A percentile compares a stretch with the other conserved stretches of the same genome.
Conservation (phyloP, 1,140 invertebrate species). For the Dendrolimus punctatus region DNA sequence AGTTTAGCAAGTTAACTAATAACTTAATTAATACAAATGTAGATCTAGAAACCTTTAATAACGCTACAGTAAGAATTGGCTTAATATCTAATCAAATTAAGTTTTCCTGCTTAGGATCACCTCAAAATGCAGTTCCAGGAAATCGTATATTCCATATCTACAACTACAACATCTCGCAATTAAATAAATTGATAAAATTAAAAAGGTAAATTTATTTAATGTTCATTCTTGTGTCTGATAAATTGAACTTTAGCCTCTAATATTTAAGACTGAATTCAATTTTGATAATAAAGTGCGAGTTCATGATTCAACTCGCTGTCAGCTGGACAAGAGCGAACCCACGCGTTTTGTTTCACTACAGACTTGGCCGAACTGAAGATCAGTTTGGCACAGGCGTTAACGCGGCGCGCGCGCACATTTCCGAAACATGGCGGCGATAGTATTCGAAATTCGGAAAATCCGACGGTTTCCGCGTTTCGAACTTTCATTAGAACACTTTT, state of each 20-base stretch:
- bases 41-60: too few species aligned
- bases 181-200: constrained; percentile 26
- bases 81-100: too few species aligned
- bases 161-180: constrained; percentile 16
- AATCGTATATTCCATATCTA: neutral
- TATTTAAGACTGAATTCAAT: constrained; percentile 18
- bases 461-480: constrained; percentile 18
- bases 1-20: too few species aligned
- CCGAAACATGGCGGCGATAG: constrained; percentile 16
- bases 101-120: neutral
- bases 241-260: too few species aligned
- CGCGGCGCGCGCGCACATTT: constrained; percentile 37
- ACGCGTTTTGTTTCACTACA: constrained; percentile 53
- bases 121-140: neutral
- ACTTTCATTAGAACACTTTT: constrained; percentile 3
- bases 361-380: constrained; percentile 37
- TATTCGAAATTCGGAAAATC: constrained; percentile 16
- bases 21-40: too few species aligned
- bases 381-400: constrained; percentile 33
- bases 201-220: constrained; percentile 29
- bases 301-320: constrained; percentile 44
- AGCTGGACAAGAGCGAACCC: constrained; percentile 22
- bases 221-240: neutral
- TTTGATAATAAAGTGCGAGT: constrained; percentile 28
- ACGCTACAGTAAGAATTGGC: too few species aligned